Evolutionary conservation across 1,140 invertebrate species (phyloP).

Genomic region (Odontomachus brunneus): DNA sequence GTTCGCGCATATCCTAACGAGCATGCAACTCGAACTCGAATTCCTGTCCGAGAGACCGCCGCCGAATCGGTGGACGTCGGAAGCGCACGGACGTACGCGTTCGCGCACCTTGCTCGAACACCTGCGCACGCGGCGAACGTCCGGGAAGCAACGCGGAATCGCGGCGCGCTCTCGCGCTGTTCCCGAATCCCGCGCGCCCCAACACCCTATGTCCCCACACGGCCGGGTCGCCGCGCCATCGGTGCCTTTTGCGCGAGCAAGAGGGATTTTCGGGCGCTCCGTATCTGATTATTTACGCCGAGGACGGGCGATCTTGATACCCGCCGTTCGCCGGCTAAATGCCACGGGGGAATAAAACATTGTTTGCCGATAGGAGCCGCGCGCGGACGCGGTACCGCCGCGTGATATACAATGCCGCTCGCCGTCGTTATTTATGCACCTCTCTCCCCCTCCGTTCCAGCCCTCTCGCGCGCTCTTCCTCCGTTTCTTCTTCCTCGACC

Average conservation of each 20-base stretch:
- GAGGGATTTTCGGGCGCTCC: constrained; percentile 64
- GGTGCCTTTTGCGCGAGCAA: constrained; percentile 62
- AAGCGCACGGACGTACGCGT: background rate
- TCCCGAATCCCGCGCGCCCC: constrained; percentile 7
- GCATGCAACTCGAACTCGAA: background rate
- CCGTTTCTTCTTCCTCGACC: background rate
- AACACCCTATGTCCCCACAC: constrained; percentile 21
- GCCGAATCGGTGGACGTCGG: too few relatives aligned
- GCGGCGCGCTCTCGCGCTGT: too few relatives aligned
- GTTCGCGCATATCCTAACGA: background rate
- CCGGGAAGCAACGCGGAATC: constrained; percentile 40
- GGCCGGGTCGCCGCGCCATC: constrained; percentile 41
- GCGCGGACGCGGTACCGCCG: constrained; percentile 35
- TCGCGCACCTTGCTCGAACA: constrained; percentile 15
- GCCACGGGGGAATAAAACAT: constrained; percentile 73
- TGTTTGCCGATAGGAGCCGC: constrained; percentile 67
- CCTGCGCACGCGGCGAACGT: constrained; percentile 8
- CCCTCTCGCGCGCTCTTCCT: background rate
- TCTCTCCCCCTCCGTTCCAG: background rate
- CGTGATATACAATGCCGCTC: constrained; percentile 61
- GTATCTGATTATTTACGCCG: constrained; percentile 76
- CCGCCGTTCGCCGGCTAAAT: constrained; percentile 68
- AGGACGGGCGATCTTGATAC: constrained; percentile 76
- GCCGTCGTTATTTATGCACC: constrained; percentile 63
- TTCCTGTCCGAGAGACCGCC: background rate